Base-by-base conservation (phyloP, 37 sponge, comb jelly and placozoan genomes). In the Lycopodina hypogea region DNA sequence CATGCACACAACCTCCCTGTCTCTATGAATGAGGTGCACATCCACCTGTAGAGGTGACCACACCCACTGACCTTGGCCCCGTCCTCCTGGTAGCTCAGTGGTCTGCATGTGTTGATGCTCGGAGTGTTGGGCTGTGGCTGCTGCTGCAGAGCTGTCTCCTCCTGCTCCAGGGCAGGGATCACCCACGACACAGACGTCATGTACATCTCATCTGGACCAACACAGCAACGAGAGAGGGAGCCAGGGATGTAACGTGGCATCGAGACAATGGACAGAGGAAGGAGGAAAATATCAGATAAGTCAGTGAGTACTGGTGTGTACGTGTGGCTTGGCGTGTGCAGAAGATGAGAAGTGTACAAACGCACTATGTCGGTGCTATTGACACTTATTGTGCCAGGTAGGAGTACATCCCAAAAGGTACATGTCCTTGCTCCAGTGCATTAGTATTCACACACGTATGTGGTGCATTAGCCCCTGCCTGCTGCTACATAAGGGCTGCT, bases 1-100 rank as follows among this genome's bases (percentile, higher is more conserved):
- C n/a, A n/a, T n/a, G n/a, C n/a, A n/a, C n/a, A n/a, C n/a, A n/a
- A n/a, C n/a, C n/a, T n/a, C n/a, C n/a, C n/a, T n/a, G 33, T 67
- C 4, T 67, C 4, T 59, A 6, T 59, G n/a, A 6, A 59, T 59
- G 28, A 59, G 48, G 28, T 26, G 28, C 18, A 12, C 18, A 12
- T 26, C 4, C 18, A 12, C 18, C 4, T 26, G 28, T 26, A 12
- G 3, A 12, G 14, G 3, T 24, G 8, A 50, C 19, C 56, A 73
- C 56, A 8, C 48, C 17, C 19, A 61, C 78, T 41, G 33, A 92
- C 93, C 74, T 88, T 84, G 17, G 89, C 89, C 48, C 93, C 93
- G 40, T 92, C 93, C 53, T 92, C 93, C 58, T 88, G 93, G 50
- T 76, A 85, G 77, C 85, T 84, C 88, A 92, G 81, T 7, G 93